phyloP scores from a whole-genome alignment of 2,797 vertebrate species.

The Odontamblyopus lacepedii region DNA sequence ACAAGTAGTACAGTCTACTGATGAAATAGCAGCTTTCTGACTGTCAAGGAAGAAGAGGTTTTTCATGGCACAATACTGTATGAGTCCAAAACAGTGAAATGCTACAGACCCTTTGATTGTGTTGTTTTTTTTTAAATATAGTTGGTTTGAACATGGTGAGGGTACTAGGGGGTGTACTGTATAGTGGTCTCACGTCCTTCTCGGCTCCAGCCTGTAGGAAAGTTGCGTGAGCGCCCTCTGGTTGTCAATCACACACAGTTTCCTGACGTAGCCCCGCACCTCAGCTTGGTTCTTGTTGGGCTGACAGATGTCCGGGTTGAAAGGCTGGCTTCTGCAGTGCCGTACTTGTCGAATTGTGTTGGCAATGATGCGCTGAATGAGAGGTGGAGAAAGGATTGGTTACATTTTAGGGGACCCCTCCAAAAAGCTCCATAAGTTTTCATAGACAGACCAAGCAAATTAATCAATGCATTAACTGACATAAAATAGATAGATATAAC shows the following conservation, averaged over 20 bases:
- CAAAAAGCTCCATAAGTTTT: not conserved
- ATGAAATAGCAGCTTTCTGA: conserved; percentile 48
- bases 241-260: conserved; percentile 98
- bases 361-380: conserved; percentile 90
- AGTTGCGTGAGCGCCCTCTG: conserved; percentile 97
- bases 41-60: conserved; percentile 56
- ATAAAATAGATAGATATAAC: not conserved
- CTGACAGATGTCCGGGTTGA: conserved; percentile 91
- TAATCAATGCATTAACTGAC: not conserved
- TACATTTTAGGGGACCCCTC: not conserved
- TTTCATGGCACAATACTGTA: conserved; percentile 59
- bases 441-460: not conserved
- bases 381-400: not conserved
- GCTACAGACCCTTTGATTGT: conserved; percentile 56
- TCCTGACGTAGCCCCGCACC: conserved; percentile 92
- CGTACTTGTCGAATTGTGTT: conserved; percentile 92
- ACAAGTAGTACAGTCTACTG: conserved; percentile 42
- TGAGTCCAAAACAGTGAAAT: conserved; percentile 40
- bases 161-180: conserved; percentile 35
- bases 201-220: conserved; percentile 94
- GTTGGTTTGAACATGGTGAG: conserved; percentile 54
- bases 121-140: conserved; percentile 30
- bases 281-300: conserved; percentile 96
- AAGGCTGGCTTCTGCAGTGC: conserved; percentile 92
- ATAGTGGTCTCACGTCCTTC: conserved; percentile 81